These are phyloP conservation scores for Smutsia gigantea DNA, from an alignment of 2,797 vertebrate genomes.

Conservation along the genomic window DNA sequence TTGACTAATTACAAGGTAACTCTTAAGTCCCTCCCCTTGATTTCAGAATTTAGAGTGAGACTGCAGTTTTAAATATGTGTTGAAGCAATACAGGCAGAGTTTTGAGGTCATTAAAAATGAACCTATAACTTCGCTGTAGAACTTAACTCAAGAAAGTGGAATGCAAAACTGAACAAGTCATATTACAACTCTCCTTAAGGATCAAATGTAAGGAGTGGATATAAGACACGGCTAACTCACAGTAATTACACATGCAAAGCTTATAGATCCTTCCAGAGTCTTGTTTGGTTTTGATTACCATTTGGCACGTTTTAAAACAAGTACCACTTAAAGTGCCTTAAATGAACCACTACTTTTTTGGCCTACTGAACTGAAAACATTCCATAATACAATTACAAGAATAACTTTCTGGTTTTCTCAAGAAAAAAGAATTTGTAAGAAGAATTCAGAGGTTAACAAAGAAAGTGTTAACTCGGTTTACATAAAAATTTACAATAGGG, in stretches of 20 bases:
- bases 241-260: conserved; percentile 14
- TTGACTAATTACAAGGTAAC: background rate
- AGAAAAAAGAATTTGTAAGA: background rate
- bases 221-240: background rate
- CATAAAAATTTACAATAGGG: background rate
- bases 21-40: background rate
- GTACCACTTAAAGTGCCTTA: conserved; percentile 45
- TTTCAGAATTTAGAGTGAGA: background rate
- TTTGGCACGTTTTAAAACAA: conserved; percentile 62
- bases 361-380: conserved; percentile 65
- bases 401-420: conserved; percentile 55
- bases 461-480: background rate
- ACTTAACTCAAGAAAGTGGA: background rate
- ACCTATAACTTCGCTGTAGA: conserved; percentile 7
- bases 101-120: conserved; percentile 30
- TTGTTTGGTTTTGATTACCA: conserved; percentile 16
- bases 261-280: background rate
- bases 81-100: conserved; percentile 25
- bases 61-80: background rate
- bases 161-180: background rate
- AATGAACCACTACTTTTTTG: conserved; percentile 61
- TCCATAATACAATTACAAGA: conserved; percentile 66
- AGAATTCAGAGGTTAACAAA: conserved; percentile 19
- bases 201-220: background rate
- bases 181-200: background rate